Evolutionary conservation across 1,140 invertebrate genomes (phyloP).

Genomic region (Propsilocerus akamusi): DNA sequence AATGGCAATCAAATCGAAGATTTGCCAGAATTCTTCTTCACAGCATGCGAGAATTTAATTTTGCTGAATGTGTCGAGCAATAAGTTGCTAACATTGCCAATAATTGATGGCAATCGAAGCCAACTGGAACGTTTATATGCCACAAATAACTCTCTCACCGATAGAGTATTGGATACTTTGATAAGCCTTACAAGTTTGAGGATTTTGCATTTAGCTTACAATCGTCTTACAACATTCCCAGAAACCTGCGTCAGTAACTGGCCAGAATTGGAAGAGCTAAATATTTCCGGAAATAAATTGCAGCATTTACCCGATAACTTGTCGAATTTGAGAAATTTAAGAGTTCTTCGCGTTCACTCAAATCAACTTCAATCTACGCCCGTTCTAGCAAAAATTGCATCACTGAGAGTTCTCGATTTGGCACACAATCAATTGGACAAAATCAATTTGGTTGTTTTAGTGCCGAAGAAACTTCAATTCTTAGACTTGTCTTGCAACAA

Average conservation of each 20-base stretch:
- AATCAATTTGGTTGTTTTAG: slow-evolving; percentile 51
- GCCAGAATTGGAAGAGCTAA: slow-evolving; percentile 60
- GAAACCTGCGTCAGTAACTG: slow-evolving; percentile 55
- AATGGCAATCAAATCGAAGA: slow-evolving; percentile 57
- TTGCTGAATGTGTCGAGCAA: slow-evolving; percentile 64
- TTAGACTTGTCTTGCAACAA: slow-evolving; percentile 68
- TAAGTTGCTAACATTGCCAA: slow-evolving; percentile 42
- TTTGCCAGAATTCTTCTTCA: slow-evolving; percentile 56
- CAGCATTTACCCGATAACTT: slow-evolving; percentile 57
- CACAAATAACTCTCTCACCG: slow-evolving; percentile 57
- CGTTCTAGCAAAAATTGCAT: slow-evolving; percentile 48
- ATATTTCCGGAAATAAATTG: slow-evolving; percentile 65
- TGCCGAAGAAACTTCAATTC: slow-evolving; percentile 64
- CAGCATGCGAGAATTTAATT: slow-evolving; percentile 44
- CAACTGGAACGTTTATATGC: slow-evolving; percentile 52
- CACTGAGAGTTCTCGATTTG: slow-evolving; percentile 61
- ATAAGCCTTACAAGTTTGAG: slow-evolving; percentile 42
- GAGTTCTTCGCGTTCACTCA: slow-evolving; percentile 60
- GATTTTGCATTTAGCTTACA: slow-evolving; percentile 59
- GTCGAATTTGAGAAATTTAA: slow-evolving; percentile 45
- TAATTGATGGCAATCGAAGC: slow-evolving; percentile 33
- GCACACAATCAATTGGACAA: slow-evolving; percentile 68
- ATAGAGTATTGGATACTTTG: slow-evolving; percentile 46
- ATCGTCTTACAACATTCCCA: slow-evolving; percentile 49
- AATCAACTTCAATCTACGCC: slow-evolving; percentile 57